Evolutionary conservation across 2,797 vertebrate species (phyloP).

Genomic region (Darevskia mixta): DNA sequence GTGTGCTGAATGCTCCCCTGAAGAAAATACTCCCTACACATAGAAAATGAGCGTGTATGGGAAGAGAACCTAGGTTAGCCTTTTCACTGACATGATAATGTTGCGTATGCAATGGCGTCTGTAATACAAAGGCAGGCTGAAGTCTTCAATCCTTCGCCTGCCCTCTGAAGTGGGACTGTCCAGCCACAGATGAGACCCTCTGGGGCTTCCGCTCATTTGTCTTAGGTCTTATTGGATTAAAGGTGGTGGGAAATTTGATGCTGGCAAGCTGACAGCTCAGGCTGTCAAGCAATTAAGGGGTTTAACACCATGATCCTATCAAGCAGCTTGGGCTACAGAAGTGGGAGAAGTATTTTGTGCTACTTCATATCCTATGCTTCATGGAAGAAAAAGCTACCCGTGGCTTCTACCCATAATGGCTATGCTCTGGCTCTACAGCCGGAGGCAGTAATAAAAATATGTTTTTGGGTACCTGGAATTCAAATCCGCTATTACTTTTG

Average conservation of each 20-base stretch:
- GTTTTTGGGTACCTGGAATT: no score
- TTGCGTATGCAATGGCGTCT: not conserved
- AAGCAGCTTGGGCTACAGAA: not conserved
- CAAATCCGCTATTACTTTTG: no score
- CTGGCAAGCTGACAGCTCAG: slow-evolving; percentile 15
- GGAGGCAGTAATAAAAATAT: no score
- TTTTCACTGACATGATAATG: not conserved
- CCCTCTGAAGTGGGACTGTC: not conserved
- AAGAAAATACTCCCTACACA: no score
- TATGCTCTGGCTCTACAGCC: no score
- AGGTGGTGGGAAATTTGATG: slow-evolving; percentile 6
- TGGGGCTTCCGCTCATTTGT: not conserved
- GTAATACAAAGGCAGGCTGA: not conserved
- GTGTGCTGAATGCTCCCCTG: not conserved
- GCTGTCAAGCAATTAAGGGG: not conserved
- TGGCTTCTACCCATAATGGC: not conserved
- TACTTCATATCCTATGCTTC: not conserved
- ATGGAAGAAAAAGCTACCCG: not conserved
- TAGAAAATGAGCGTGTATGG: not conserved
- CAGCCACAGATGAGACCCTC: not conserved
- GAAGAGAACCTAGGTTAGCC: not conserved
- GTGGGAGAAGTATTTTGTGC: not conserved
- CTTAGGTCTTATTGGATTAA: not conserved
- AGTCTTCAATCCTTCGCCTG: not conserved
- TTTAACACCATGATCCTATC: slow-evolving; percentile 8